phyloP scores from a whole-genome alignment of 1,140 invertebrate species.

The Thrips palmi region DNA sequence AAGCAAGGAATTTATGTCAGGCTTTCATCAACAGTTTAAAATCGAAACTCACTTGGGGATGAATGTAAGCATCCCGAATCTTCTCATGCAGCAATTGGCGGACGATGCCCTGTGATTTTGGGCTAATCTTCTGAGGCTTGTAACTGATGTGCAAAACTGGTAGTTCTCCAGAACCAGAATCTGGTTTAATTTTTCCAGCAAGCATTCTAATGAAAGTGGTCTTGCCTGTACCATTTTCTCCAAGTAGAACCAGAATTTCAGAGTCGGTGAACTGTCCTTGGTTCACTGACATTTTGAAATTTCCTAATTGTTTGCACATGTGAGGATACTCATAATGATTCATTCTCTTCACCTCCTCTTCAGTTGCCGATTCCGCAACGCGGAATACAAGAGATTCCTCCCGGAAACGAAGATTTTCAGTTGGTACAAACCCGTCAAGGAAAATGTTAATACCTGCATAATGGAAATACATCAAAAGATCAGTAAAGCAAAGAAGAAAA shows the following conservation, averaged over 20 bases:
- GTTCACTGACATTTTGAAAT: slow-evolving; percentile 63
- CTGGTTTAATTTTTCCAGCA: slow-evolving; percentile 84
- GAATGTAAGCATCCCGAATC: slow-evolving; percentile 90
- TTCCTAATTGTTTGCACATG: slow-evolving; percentile 69
- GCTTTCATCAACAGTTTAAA: background rate
- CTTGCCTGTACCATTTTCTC: slow-evolving; percentile 99
- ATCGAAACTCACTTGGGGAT: slow-evolving; percentile 53
- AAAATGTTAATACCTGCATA: slow-evolving; percentile 91
- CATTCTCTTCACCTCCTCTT: slow-evolving; percentile 90
- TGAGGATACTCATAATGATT: slow-evolving; percentile 89
- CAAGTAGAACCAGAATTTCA: slow-evolving; percentile 94
- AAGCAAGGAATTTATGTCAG: background rate
- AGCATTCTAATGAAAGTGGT: slow-evolving; percentile 98
- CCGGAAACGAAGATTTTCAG: slow-evolving; percentile 96
- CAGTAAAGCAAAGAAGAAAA: slow-evolving; percentile 15
- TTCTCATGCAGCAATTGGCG: slow-evolving; percentile 85
- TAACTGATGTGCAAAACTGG: slow-evolving; percentile 95
- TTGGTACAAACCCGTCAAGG: slow-evolving; percentile 97
- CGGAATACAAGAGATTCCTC: slow-evolving; percentile 94
- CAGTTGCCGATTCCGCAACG: slow-evolving; percentile 91
- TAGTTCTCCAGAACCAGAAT: slow-evolving; percentile 69
- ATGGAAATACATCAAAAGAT: slow-evolving; percentile 13
- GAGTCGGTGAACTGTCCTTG: slow-evolving; percentile 97
- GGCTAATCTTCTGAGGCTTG: slow-evolving; percentile 99
- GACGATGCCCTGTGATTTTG: slow-evolving; percentile 88